Evolutionary conservation across 2,888 invertebrate genomes (phyloP).

Genomic region (Spilosoma lubricipeda): DNA sequence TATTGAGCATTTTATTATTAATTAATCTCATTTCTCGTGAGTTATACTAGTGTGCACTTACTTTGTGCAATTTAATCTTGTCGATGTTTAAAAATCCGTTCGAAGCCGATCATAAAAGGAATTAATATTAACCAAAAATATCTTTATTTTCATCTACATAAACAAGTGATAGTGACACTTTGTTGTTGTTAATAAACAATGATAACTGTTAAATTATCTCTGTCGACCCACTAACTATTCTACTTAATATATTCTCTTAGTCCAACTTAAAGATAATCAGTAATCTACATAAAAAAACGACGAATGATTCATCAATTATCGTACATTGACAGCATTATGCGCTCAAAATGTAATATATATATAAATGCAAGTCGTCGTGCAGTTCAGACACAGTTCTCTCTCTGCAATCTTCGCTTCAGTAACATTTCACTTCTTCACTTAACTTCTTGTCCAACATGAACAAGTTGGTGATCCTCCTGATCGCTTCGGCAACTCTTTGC

Average conservation of each 20-base stretch:
- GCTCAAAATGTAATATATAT: too few species aligned
- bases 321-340: neutral
- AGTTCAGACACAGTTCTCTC: neutral
- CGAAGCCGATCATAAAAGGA: too few species aligned
- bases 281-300: too few species aligned
- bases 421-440: neutral
- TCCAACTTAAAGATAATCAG: neutral
- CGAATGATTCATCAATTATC: constrained; percentile 30
- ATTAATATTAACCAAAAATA: too few species aligned
- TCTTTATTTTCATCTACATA: too few species aligned
- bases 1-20: too few species aligned
- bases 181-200: neutral
- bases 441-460: constrained; percentile 14
- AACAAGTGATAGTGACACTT: too few species aligned
- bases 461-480: constrained; percentile 8
- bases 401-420: neutral
- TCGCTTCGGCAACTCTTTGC: constrained; percentile 13
- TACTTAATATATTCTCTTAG: too few species aligned
- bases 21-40: too few species aligned
- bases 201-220: neutral
- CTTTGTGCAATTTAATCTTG: too few species aligned
- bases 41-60: too few species aligned
- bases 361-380: neutral
- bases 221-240: neutral
- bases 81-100: too few species aligned